Percentiles rank a stretch among this genome's conserved stretches.
Conservation (phyloP, 2,888 invertebrate genomes). For the Caradrina kadenii region DNA sequence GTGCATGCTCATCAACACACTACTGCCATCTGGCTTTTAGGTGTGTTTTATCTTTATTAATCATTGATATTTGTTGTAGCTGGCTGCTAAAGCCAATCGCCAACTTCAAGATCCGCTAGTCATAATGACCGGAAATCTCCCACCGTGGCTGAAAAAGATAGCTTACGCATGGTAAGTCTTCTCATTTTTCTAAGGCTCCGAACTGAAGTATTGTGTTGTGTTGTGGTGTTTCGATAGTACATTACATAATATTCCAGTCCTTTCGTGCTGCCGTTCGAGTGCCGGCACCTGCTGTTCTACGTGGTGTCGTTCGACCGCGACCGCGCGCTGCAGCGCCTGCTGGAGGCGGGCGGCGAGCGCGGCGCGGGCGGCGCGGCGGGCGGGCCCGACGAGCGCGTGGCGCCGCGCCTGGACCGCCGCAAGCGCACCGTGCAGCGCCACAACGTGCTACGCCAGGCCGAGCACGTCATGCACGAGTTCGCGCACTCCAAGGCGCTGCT, state of each 20-base stretch:
- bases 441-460: conserved; percentile 97
- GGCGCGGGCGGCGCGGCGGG: conserved; percentile 92
- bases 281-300: conserved; percentile 98
- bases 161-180: conserved; percentile 93
- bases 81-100: conserved; percentile 98
- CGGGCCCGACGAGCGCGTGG: conserved; percentile 94
- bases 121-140: conserved; percentile 99
- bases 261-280: conserved; percentile 99
- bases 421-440: conserved; percentile 97
- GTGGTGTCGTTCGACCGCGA: conserved; percentile 99
- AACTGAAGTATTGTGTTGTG: neutral
- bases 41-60: conserved; percentile 1
- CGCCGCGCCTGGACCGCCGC: conserved; percentile 97
- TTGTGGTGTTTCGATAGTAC: neutral
- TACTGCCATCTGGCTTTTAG: too few species aligned
- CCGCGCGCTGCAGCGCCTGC: conserved; percentile 97
- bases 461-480: conserved; percentile 98
- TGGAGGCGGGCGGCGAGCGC: conserved; percentile 95
- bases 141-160: conserved; percentile 98
- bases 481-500: conserved; percentile 97
- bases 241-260: conserved; percentile 90
- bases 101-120: conserved; percentile 99
- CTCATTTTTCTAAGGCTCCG: neutral
- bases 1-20: too few species aligned
- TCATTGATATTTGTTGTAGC: conserved; percentile 75